Percentiles rank a stretch among this genome's conserved stretches.
These are phyloP conservation scores for Creontiades dilutus DNA, from an alignment of 2,888 invertebrate species.

Conservation along the genomic window DNA sequence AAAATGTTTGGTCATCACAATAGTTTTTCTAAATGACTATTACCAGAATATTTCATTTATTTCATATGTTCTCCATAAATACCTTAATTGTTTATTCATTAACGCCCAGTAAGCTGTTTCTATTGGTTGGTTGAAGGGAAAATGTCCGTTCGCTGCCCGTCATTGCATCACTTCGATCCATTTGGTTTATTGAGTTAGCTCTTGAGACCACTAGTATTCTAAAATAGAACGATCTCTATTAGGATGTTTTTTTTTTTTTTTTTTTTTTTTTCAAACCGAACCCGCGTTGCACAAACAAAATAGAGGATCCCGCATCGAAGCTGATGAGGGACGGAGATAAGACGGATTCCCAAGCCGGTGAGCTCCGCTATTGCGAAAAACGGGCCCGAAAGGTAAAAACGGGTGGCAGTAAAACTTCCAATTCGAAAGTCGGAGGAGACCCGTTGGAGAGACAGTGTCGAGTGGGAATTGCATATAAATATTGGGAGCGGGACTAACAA, in stretches of 20 bases:
- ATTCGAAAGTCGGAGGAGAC: conserved; percentile 31
- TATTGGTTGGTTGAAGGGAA: no score
- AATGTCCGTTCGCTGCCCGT: no score
- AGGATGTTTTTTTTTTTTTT: background rate
- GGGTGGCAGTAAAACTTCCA: conserved; percentile 2
- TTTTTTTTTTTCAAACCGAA: background rate
- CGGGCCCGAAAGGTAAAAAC: background rate
- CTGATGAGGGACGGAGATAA: background rate
- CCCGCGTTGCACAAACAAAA: background rate
- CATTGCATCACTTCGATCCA: no score
- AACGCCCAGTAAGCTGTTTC: no score
- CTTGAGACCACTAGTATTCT: background rate
- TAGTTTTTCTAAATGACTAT: no score
- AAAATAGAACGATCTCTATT: background rate
- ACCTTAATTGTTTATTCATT: no score
- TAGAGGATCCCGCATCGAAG: background rate
- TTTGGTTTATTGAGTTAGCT: no score
- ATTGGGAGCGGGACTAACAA: background rate
- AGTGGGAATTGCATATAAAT: conserved; percentile 19
- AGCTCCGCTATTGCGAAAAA: background rate
- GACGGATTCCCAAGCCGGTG: background rate
- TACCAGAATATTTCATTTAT: no score
- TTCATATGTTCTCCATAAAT: no score
- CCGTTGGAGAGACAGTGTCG: conserved; percentile 15
- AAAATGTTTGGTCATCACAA: no score